Conservation (phyloP, 2,888 invertebrate species). For the Pyrgus malvae region DNA sequence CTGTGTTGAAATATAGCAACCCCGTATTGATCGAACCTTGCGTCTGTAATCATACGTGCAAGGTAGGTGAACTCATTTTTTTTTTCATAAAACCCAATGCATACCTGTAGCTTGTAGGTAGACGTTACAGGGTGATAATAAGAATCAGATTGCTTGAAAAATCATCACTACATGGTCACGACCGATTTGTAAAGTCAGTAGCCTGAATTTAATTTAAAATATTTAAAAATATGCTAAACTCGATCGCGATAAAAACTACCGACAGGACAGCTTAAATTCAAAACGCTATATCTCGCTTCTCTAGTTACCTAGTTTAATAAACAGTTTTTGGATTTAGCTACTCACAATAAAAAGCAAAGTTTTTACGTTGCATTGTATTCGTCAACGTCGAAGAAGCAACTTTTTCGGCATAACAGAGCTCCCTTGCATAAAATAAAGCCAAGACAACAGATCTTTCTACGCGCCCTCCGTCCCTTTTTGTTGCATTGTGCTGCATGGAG, state of each 20-base stretch:
- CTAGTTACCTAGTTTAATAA: too few species aligned
- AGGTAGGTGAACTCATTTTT: not conserved
- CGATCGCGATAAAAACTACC: too few species aligned
- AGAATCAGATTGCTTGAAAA: slow-evolving; percentile 7
- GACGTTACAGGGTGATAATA: not conserved
- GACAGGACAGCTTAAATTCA: too few species aligned
- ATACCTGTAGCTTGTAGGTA: not conserved
- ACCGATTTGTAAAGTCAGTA: slow-evolving; percentile 15
- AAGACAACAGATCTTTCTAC: slow-evolving; percentile 59
- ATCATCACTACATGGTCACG: slow-evolving; percentile 14
- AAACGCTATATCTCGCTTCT: too few species aligned
- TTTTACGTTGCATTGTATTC: slow-evolving; percentile 16
- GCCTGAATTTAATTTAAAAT: slow-evolving; percentile 9
- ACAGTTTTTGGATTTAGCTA: too few species aligned
- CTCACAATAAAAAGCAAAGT: too few species aligned
- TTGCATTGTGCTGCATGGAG: slow-evolving; percentile 55
- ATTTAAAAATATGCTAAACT: not conserved
- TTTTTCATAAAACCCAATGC: not conserved
- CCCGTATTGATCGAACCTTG: not conserved
- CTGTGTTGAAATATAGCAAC: not conserved
- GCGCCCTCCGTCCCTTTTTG: slow-evolving; percentile 61
- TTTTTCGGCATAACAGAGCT: slow-evolving; percentile 33
- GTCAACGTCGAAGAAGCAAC: slow-evolving; percentile 17
- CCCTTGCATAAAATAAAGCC: slow-evolving; percentile 54
- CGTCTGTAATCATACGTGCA: too few species aligned